phyloP scores from a whole-genome alignment of 2,888 invertebrate species.

The Pseudoips prasinana region DNA sequence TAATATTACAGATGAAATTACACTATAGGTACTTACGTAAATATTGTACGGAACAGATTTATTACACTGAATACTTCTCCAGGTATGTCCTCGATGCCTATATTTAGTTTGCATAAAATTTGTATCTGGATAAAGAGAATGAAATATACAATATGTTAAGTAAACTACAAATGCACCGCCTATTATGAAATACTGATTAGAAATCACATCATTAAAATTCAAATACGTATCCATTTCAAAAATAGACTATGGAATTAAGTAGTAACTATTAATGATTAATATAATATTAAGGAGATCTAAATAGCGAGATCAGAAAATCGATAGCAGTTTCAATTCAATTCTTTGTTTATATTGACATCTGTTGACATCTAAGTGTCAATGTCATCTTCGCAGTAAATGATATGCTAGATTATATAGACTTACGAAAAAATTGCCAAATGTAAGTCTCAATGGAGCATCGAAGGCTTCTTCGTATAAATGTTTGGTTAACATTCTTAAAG shows the following conservation, averaged over 20 bases:
- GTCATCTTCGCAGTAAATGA: too few relatives aligned
- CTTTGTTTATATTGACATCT: constrained; percentile 5
- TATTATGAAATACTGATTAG: constrained; percentile 66
- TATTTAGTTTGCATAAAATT: constrained; percentile 65
- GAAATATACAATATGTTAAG: constrained; percentile 63
- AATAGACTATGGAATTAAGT: constrained; percentile 2
- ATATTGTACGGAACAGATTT: constrained; percentile 75
- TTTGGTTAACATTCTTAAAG: too few relatives aligned
- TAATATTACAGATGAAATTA: too few relatives aligned
- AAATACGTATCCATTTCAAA: constrained; percentile 45
- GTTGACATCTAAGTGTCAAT: background rate
- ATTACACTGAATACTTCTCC: constrained; percentile 78
- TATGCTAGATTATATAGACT: too few relatives aligned
- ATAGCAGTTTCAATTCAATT: constrained; percentile 6
- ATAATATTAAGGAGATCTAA: too few relatives aligned
- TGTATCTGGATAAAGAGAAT: constrained; percentile 57
- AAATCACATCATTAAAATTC: constrained; percentile 54
- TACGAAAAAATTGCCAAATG: too few relatives aligned
- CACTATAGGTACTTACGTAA: constrained; percentile 70
- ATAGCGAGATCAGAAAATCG: constrained; percentile 12
- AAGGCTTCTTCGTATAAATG: too few relatives aligned
- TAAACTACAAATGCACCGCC: constrained; percentile 68
- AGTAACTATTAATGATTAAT: constrained; percentile 1
- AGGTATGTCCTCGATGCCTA: constrained; percentile 62
- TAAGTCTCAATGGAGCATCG: too few relatives aligned